phyloP scores from a whole-genome alignment of 2,797 vertebrate genomes.

The Onychomys leucogaster region DNA sequence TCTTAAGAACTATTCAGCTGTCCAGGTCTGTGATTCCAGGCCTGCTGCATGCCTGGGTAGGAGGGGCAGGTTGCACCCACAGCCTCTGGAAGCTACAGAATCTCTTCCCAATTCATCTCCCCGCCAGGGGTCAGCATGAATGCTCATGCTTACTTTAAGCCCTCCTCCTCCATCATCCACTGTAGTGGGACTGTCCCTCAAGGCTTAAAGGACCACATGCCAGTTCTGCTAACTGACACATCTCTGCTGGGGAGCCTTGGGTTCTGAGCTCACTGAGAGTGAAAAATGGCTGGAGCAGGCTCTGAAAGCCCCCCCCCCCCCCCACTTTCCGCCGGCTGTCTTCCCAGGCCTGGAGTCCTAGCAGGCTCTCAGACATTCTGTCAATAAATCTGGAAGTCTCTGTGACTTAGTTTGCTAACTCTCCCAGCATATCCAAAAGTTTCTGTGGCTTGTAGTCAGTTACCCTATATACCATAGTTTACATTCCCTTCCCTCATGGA shows the following conservation, averaged over 20 bases:
- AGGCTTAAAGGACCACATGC: not conserved
- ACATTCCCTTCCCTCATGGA: rapidly evolving
- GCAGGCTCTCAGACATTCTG: not conserved
- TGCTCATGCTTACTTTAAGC: not conserved
- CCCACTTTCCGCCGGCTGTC: no score
- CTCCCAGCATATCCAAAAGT: not conserved
- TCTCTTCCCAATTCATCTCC: not conserved
- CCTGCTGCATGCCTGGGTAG: not conserved
- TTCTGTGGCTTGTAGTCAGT: not conserved
- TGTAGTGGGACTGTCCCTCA: not conserved
- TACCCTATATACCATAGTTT: rapidly evolving
- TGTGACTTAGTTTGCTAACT: no score
- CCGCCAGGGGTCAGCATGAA: not conserved
- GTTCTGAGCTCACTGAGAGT: not conserved
- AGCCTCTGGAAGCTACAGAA: not conserved
- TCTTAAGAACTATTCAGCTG: not conserved
- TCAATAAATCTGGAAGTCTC: not conserved
- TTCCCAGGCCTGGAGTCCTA: not conserved
- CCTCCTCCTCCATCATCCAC: not conserved
- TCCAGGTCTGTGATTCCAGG: not conserved
- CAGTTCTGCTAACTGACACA: no score
- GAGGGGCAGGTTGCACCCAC: not conserved
- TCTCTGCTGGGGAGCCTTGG: not conserved
- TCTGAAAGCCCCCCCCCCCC: rapidly evolving
- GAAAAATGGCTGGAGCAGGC: not conserved